Evolutionary conservation across 2,113 vertebrate genomes (phyloP), one percentile per base, ranked within the genome.

Genomic region (Takifugu flavidus): DNA sequence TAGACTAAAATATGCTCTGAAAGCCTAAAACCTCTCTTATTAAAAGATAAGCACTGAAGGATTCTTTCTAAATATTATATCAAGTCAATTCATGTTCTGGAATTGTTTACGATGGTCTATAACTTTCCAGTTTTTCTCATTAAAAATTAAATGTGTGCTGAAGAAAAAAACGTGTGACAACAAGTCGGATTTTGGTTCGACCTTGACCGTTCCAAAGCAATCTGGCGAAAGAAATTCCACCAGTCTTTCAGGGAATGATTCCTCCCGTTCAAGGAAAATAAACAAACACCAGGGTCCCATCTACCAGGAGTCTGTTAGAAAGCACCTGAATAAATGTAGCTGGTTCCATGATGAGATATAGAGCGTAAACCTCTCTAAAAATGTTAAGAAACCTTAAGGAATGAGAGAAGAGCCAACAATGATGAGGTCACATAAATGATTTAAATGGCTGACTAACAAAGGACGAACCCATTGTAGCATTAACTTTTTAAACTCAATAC

Each of bases 1-100:
- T 83, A 89, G 72, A 81, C 83, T 83, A 83, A 80, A 85, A 80
- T 86, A 68, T 53, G 68, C 65, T 86, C 74, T 49, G 67, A 79
- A 79, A 69, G 82, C 77, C 79, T 78, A 83, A 72, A 61, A 66
- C 56, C 62, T 67, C 71, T 45, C 52, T 34, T 12, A 63, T 31
- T 66, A 66, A 58, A 77, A 62, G 70, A 46, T 66, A 52, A 64
- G 52, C 62, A 52, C 55, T 25, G 34, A 62, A 64, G 43, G 49
- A 59, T 74, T 67, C 69, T 71, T 63, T 75, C 64, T 54, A 42
- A 53, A 62, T 75, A 65, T 55, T 67, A 42, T 25, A 31, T 53
- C 14, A n/a, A 52, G 14, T 27, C 20, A 51, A 63, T 42, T 67
- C 45, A 65, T 50, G 28, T 26, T 26, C 45, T 29, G 25, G 46